These are phyloP conservation scores for Passer montanus DNA, from an alignment of 2,113 vertebrate species.

Conservation along the genomic window DNA sequence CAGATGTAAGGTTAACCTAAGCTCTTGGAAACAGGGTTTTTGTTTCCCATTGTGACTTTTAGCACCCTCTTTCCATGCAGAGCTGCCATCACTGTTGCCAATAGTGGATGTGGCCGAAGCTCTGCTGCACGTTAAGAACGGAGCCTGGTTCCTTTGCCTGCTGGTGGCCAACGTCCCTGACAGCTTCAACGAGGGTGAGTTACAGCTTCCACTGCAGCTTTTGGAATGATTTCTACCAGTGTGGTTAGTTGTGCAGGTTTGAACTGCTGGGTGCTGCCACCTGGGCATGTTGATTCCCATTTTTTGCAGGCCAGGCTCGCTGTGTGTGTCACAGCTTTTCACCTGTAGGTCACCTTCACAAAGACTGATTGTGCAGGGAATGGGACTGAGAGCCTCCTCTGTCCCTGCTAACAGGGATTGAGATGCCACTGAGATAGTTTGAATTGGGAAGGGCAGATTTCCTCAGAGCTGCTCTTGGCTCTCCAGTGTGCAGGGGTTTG, in stretches of 20 bases:
- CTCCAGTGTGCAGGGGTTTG: slow-evolving; percentile 90
- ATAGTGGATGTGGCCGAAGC: slow-evolving; percentile 95
- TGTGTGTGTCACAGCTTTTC: background rate
- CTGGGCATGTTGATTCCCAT: rapidly evolving
- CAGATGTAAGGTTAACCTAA: background rate
- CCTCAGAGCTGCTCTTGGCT: background rate
- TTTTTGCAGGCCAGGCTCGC: background rate
- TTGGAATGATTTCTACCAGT: background rate
- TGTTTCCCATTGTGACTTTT: background rate
- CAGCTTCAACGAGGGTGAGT: slow-evolving; percentile 96
- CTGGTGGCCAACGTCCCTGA: slow-evolving; percentile 97
- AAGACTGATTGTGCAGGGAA: background rate
- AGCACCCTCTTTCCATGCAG: slow-evolving; percentile 60
- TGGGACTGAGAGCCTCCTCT: background rate
- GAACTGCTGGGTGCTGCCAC: background rate
- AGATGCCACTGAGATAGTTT: background rate
- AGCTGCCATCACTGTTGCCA: slow-evolving; percentile 91
- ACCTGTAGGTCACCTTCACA: rapidly evolving
- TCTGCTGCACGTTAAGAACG: slow-evolving; percentile 91
- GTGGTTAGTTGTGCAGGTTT: rapidly evolving
- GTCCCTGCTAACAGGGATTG: rapidly evolving
- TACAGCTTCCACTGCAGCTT: background rate
- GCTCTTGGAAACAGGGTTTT: background rate
- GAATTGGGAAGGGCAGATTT: background rate
- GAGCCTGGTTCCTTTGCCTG: slow-evolving; percentile 97